Evolutionary conservation across 2,888 invertebrate genomes (phyloP), one percentile per base, ranked within the genome.

Genomic region (Chorisops tibialis): DNA sequence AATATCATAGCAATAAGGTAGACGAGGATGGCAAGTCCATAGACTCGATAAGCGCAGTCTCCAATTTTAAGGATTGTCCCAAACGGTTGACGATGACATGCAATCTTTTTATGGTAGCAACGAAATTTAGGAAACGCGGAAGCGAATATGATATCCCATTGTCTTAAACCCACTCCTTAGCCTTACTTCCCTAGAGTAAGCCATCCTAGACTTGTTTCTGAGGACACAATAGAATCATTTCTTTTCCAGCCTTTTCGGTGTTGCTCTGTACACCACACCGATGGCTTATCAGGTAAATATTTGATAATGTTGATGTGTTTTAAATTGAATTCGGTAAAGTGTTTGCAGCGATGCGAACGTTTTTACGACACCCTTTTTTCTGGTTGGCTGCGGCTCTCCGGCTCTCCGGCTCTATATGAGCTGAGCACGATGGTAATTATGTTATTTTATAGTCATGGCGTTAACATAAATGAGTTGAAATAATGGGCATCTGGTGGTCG

Each of bases 391-490:
- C 45, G 47, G 22, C 16, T 5, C n/a, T 16, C 6, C 41, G 5
- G 41, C 16, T 7, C n/a, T 16, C 14, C 19, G 12, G 39, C 19
- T 56, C 43, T 43, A 56, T 45, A 56, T 43, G 56, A 43, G 56
- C 43, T 56, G 56, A 56, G 56, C 16, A 45, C 35, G 56, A 56
- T 30, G 56, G 56, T 56, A 56, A 56, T 56, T 56, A 56, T 43
- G 56, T 12, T 22, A 56, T 56, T 56, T 56, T 56, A 56, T 56
- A 56, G 56, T 56, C 56, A 43, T 45, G 12, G 56, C 56, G 56
- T 56, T 45, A 56, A 30, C 45, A 56, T 56, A 56, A 56, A 56
- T 45, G 56, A 45, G 24, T 43, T 16, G 56, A 56, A 56, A 56
- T 56, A 56, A 56, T 56, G 43, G 45, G 43, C 43, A 56, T 56